A percentile compares a stretch with the other conserved stretches of the same genome.
These are phyloP conservation scores for Dicranocentrus wangi DNA, from an alignment of 2,888 invertebrate species.

Conservation along the genomic window DNA sequence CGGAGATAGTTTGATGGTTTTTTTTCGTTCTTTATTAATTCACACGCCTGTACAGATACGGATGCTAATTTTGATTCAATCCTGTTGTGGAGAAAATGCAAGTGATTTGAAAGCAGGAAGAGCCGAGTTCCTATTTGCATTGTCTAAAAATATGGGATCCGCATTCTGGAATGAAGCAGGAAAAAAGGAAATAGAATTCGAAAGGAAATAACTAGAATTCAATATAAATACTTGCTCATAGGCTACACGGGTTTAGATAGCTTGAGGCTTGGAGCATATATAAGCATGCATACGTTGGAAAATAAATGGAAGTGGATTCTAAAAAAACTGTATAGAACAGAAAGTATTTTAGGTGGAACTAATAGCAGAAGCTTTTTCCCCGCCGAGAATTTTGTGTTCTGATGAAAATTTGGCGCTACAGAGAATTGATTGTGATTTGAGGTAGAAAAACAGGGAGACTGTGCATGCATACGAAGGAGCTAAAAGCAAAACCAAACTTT, in stretches of 20 bases:
- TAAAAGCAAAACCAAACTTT: conserved; percentile 7
- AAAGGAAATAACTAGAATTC: background rate
- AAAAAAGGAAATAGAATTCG: conserved; percentile 27
- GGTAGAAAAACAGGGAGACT: background rate
- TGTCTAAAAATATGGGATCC: conserved; percentile 28
- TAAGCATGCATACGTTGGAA: no score
- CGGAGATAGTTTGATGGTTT: background rate
- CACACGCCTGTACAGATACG: conserved; percentile 14
- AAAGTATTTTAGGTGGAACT: conserved; percentile 7
- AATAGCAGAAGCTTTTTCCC: background rate
- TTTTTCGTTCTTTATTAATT: conserved; percentile 15
- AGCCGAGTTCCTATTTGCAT: conserved; percentile 22
- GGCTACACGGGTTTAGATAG: background rate
- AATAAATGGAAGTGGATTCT: background rate
- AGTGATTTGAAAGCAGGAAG: background rate
- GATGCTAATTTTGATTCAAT: conserved; percentile 47
- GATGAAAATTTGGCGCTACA: conserved; percentile 38
- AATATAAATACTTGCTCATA: background rate
- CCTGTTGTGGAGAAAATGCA: conserved; percentile 3
- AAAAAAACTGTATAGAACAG: no score
- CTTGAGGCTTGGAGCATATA: no score
- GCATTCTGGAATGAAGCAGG: background rate
- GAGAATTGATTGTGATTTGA: conserved; percentile 31
- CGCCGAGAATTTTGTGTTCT: background rate
- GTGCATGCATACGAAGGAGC: background rate